Evolutionary conservation across 2,888 invertebrate species (phyloP).

Genomic region (Cephus spinipes): DNA sequence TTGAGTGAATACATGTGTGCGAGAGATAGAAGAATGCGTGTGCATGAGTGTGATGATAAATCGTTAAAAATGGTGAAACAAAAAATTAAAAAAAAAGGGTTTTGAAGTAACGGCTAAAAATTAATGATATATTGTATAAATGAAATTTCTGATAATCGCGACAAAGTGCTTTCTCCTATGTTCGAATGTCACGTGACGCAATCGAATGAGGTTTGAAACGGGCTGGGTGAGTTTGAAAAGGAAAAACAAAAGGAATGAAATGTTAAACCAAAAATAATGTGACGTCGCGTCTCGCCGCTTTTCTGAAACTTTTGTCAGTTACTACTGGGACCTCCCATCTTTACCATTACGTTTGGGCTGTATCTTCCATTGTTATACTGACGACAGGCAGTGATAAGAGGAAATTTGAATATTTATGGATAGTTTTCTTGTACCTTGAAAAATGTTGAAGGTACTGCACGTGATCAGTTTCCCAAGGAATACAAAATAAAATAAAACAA

Average conservation of each 20-base stretch:
- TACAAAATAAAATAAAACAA: background rate
- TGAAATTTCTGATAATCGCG: conserved; percentile 33
- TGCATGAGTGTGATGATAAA: background rate
- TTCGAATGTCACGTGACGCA: conserved; percentile 16
- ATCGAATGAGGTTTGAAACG: conserved; percentile 9
- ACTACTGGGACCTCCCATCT: background rate
- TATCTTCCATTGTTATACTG: background rate
- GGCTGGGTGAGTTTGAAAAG: background rate
- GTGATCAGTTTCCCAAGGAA: background rate
- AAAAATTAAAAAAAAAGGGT: conserved; percentile 26
- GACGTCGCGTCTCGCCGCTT: background rate
- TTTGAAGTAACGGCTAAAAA: conserved; percentile 26
- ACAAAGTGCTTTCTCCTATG: conserved; percentile 26
- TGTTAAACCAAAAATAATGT: conserved; percentile 10
- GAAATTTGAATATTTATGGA: background rate
- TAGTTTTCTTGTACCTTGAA: background rate
- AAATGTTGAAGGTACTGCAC: background rate
- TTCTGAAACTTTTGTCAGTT: background rate
- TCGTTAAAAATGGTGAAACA: conserved; percentile 21
- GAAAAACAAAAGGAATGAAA: conserved; percentile 7
- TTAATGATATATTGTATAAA: conserved; percentile 37
- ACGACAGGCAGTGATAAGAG: background rate
- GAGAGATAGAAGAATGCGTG: background rate
- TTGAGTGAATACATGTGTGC: background rate
- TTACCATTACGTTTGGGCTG: background rate